A percentile compares a stretch with the other conserved stretches of the same genome.
Conservation (phyloP, 2,113 vertebrate genomes). For the Eulemur macaco region DNA sequence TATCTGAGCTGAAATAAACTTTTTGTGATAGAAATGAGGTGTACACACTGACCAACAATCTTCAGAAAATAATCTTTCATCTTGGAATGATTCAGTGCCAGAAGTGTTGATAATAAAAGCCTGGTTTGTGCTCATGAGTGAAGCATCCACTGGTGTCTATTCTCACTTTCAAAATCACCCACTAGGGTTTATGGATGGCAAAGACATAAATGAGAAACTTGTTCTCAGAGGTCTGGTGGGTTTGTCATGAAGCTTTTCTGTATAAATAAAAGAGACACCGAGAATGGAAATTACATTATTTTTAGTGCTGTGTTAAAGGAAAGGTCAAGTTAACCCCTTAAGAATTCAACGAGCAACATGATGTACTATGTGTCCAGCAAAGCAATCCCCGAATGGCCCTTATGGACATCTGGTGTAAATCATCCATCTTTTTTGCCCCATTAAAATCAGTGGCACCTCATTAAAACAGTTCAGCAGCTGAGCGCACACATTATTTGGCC, state of each 20-base stretch:
- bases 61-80: slow-evolving; percentile 38
- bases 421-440: slow-evolving; percentile 73
- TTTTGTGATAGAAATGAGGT: not conserved
- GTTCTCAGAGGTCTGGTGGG: slow-evolving; percentile 57
- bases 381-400: slow-evolving; percentile 75
- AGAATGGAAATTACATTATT: slow-evolving; percentile 78
- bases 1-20: slow-evolving; percentile 8
- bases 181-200: slow-evolving; percentile 65
- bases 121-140: not conserved
- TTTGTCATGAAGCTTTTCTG: slow-evolving; percentile 72
- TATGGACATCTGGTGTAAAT: slow-evolving; percentile 73
- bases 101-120: slow-evolving; percentile 55
- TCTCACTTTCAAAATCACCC: slow-evolving; percentile 69
- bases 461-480: slow-evolving; percentile 70
- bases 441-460: slow-evolving; percentile 78
- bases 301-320: slow-evolving; percentile 75
- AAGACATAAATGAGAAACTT: slow-evolving; percentile 59
- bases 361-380: slow-evolving; percentile 64
- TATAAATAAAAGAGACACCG: slow-evolving; percentile 75
- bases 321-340: slow-evolving; percentile 80
- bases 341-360: slow-evolving; percentile 67
- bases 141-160: slow-evolving; percentile 46
- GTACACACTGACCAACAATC: not conserved
- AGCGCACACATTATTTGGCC: slow-evolving; percentile 52
- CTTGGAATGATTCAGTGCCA: not conserved